Percentiles rank a stretch among this genome's conserved stretches.
Evolutionary conservation across 1,140 invertebrate species (phyloP).

Genomic region (Neodiprion lecontei): DNA sequence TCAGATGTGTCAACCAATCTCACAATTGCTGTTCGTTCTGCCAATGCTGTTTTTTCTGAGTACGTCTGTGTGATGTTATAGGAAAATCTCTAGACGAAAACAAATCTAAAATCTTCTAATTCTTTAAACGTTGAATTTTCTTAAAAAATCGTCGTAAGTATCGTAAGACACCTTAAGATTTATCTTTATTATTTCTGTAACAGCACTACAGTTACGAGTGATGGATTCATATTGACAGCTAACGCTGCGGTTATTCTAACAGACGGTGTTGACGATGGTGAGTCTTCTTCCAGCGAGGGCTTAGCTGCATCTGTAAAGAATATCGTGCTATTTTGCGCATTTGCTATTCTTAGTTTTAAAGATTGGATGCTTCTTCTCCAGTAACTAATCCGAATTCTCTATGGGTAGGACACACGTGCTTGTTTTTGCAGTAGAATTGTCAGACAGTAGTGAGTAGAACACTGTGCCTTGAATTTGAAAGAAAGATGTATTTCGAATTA

Average conservation of each 20-base stretch:
- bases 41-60: conserved; percentile 31
- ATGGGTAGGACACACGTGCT: background rate
- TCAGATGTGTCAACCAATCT: conserved; percentile 50
- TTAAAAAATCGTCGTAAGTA: conserved; percentile 11
- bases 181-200: conserved; percentile 15
- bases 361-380: background rate
- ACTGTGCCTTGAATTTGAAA: background rate
- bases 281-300: background rate
- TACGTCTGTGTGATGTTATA: conserved; percentile 20
- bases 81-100: background rate
- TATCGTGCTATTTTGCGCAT: background rate
- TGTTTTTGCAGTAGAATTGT: background rate
- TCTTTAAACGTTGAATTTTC: conserved; percentile 11
- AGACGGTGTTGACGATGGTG: background rate
- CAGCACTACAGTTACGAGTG: background rate
- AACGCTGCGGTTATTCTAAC: conserved; percentile 31
- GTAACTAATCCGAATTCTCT: background rate
- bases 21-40: conserved; percentile 56
- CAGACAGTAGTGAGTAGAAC: background rate
- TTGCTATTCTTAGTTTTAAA: background rate
- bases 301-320: background rate
- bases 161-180: background rate
- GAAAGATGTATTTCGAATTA: background rate
- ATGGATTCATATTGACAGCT: conserved; percentile 25
- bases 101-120: conserved; percentile 13